A percentile compares a stretch with the other conserved stretches of the same genome.
phyloP scores from a whole-genome alignment of 1,140 invertebrate species.

The Hylaeus volcanicus region DNA sequence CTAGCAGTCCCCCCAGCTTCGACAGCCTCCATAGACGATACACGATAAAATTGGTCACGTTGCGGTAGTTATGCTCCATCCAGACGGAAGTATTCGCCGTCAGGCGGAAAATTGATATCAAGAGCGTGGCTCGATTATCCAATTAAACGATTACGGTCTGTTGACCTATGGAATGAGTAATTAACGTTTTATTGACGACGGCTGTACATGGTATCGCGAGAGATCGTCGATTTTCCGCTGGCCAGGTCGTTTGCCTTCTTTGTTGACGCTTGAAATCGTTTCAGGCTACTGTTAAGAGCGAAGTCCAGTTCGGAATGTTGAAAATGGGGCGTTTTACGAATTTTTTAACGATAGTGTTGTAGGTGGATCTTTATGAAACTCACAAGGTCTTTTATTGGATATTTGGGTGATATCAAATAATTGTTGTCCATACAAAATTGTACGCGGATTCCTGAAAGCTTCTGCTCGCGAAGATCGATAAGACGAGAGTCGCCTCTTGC shows the following conservation, averaged over 20 bases:
- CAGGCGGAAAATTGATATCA: not conserved
- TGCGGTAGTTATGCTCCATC: not conserved
- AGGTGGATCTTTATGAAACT: no score
- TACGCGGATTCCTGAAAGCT: no score
- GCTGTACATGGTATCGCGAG: not conserved
- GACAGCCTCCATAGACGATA: not conserved
- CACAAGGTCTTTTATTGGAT: no score
- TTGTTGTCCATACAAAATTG: no score
- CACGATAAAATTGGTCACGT: not conserved
- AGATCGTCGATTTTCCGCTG: no score
- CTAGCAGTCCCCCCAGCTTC: slow-evolving; percentile 1
- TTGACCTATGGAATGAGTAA: not conserved
- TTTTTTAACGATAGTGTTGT: no score
- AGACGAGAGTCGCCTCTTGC: no score
- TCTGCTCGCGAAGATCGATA: not conserved
- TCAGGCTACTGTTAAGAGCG: no score
- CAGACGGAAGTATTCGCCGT: not conserved
- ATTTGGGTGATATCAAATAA: no score
- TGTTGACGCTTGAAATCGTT: no score
- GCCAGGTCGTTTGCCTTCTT: not conserved
- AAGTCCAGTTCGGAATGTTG: no score
- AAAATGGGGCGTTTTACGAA: no score
- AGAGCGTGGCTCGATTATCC: not conserved
- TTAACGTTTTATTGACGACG: not conserved
- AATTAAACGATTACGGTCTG: slow-evolving; percentile 10